Conservation (phyloP, 1,140 invertebrate genomes). For the Aphidius gifuensis region DNA sequence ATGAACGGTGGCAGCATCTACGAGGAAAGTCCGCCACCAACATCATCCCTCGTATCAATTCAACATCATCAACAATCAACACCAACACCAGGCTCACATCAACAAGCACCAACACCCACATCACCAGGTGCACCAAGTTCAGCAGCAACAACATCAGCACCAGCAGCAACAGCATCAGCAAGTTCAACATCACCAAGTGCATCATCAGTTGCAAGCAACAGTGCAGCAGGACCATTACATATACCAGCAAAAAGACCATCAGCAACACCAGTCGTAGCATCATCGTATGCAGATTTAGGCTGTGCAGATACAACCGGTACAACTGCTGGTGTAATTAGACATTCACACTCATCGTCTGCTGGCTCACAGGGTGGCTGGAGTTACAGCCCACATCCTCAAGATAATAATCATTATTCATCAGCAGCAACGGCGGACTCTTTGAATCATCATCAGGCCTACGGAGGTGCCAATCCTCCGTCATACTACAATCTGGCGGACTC, state of each 20-base stretch:
- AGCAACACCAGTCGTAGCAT: constrained; percentile 45
- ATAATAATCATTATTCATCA: constrained; percentile 50
- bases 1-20: constrained; percentile 72
- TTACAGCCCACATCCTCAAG: constrained; percentile 53
- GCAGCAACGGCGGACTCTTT: constrained; percentile 54
- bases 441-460: constrained; percentile 65
- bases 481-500: constrained; percentile 68
- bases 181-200: constrained; percentile 67
- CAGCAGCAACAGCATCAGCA: constrained; percentile 58
- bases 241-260: constrained; percentile 77
- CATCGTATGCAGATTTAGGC: constrained; percentile 60
- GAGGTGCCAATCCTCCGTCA: constrained; percentile 66
- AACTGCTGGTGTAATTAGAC: constrained; percentile 66
- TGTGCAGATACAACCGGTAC: constrained; percentile 57
- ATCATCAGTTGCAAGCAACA: constrained; percentile 64
- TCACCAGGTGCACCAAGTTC: constrained; percentile 55
- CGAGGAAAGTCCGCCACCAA: constrained; percentile 69
- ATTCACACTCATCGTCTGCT: constrained; percentile 68
- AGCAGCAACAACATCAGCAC: constrained; percentile 56
- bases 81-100: constrained; percentile 49
- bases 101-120: constrained; percentile 54
- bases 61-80: constrained; percentile 49
- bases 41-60: constrained; percentile 51
- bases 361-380: constrained; percentile 58
- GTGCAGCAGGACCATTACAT: constrained; percentile 68